phyloP scores from a whole-genome alignment of 2,113 vertebrate species.

The Cacatua alba region DNA sequence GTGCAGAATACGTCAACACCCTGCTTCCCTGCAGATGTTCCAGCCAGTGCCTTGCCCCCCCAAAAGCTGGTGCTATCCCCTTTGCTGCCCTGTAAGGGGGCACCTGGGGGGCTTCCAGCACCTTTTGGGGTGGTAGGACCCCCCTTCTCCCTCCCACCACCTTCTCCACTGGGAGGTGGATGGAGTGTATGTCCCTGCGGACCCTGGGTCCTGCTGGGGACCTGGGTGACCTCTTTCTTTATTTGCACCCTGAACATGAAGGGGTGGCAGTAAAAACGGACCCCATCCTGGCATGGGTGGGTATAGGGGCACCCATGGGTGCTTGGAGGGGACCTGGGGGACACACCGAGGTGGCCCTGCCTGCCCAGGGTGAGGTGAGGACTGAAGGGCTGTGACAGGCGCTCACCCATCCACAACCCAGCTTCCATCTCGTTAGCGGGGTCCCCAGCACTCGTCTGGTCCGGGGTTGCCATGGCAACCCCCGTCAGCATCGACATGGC shows the following conservation, averaged over 20 bases:
- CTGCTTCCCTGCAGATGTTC: background rate
- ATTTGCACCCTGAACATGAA: background rate
- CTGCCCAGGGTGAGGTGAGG: background rate
- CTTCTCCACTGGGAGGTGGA: background rate
- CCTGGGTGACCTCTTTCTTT: background rate
- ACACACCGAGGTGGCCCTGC: background rate
- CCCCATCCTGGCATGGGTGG: background rate
- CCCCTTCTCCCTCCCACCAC: rapidly evolving
- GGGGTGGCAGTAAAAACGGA: background rate
- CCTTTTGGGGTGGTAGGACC: background rate
- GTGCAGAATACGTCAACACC: background rate
- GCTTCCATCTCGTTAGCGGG: background rate
- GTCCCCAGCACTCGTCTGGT: background rate
- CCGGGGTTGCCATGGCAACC: constrained; percentile 57
- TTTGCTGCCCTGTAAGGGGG: background rate
- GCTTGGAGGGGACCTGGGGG: background rate
- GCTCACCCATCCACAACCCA: background rate
- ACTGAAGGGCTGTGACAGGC: background rate
- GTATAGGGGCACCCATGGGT: background rate
- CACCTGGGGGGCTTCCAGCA: background rate
- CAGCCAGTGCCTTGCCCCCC: rapidly evolving
- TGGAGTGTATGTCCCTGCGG: background rate
- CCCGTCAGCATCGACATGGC: constrained; percentile 43
- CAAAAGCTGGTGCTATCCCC: rapidly evolving
- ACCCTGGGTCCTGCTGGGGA: background rate